Base-by-base conservation (phyloP, 2,888 invertebrate species). In the Drosophila aldrichi region DNA sequence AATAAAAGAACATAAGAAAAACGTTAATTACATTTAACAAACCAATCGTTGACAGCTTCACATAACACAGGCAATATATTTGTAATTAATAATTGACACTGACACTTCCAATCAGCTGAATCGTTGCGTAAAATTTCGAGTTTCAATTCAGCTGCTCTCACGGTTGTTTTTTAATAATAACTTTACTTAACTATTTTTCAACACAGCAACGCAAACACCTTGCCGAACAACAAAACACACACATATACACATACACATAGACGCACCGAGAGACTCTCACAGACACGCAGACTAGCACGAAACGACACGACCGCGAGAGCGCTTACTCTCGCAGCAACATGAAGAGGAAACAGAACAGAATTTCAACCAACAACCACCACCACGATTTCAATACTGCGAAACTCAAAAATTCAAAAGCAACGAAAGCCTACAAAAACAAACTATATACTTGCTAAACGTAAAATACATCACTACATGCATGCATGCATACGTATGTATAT, bases 371-470 rank as follows among this genome's bases (percentile, higher is more conserved):
- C 84, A 77, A 90, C 90, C 88, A 89, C 77, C 91, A 91, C 91
- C 81, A 78, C 86, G 81, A 87, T 91, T 91, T 92, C 91, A 92
- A 91, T 91, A 91, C 89, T 92, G 90, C 73, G 70, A 82, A 88
- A 80, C 84, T 85, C 72, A 79, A 89, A 88, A 86, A 82, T 87
- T 79, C 71, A 83, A 79, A 90, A 89, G 82, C 86, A 86, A 90
- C 83, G 80, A 88, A 88, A 73, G 89, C 83, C 82, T 83, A 83
- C 88, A 88, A 83, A 89, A 88, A 82, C 87, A 76, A 86, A 88
- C 62, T 82, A 74, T 78, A 70, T 83, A 78, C 67, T 25, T 68
- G 62, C 56, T 51, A 57, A 60, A 40, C 61, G 60, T 52, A 67
- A 36, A 70, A 66, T 40, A 56, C 36, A 43, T 32, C 38, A 55